Base-by-base conservation (phyloP, 64 coral and sea anemone genomes). In the Pachyseris speciosa region DNA sequence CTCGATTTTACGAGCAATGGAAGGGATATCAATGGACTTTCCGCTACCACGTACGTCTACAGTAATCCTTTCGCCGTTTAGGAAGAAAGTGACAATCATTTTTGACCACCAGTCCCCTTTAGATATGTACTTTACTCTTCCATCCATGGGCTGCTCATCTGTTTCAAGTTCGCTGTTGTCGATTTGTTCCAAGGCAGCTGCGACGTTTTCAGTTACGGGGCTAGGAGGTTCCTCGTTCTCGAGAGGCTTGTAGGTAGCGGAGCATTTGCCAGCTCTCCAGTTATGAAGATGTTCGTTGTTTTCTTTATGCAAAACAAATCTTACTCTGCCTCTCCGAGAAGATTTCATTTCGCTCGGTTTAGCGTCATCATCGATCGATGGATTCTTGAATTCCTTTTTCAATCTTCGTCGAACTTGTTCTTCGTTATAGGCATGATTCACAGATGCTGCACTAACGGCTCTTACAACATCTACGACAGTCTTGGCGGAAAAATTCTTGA, bases 51-150 rank as follows among this genome's bases (percentile, higher is more conserved):
- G 43, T 26, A 36, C 87, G 9, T 66, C 17, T 89, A 78, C 2
- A 3, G 45, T 52, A 1, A 52, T 29, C 16, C 17, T 16, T 77
- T 34, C 15, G 20, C 27, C 25, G 16, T 64, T 24, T n/a, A 49
- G 13, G n/a, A 48, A 24, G 55, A 51, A 91, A 40, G 40, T 70
- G 9, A 83, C 75, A 53, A 91, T 13, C 76, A 91, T 91, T 44
- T 55, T 91, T 15, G 76, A 91, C n/a, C 0, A 20, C 65, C 65
- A 91, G 30, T 0, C 1, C 2, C 79, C 79, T 6, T 74, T 12
- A 63, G 48, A 84, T 30, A 91, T 91, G 22, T 84, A 91, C 52
- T 58, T 80, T 25, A 91, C 28, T 37, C 57, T 74, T 19, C 67
- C 66, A 3, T 69, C 25, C 7, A 32, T 43, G 4, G 20, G 19